Evolutionary conservation across 2,113 vertebrate species (phyloP).

Genomic region (Hippocampus guttulatus): DNA sequence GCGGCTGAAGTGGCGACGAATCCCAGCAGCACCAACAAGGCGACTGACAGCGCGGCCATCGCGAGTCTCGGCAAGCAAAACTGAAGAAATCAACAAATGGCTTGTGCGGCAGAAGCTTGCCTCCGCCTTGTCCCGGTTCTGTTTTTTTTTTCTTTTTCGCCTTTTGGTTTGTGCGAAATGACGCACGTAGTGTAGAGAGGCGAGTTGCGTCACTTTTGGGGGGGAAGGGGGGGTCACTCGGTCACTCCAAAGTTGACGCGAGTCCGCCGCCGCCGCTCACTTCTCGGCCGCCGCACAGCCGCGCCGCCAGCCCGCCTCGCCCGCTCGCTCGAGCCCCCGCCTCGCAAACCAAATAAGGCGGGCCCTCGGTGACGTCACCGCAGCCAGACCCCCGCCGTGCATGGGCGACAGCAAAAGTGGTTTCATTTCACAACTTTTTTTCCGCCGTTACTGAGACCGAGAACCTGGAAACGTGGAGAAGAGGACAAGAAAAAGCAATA

Average conservation of each 20-base stretch:
- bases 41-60: slow-evolving; percentile 85
- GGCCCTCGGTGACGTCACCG: slow-evolving; percentile 72
- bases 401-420: too few species aligned
- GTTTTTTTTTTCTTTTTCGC: background rate
- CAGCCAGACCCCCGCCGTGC: slow-evolving; percentile 29
- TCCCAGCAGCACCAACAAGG: slow-evolving; percentile 74
- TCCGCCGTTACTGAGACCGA: too few species aligned
- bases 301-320: slow-evolving; percentile 45
- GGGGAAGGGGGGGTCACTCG: slow-evolving; percentile 18
- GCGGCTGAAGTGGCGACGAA: slow-evolving; percentile 77
- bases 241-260: slow-evolving; percentile 42
- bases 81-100: slow-evolving; percentile 13
- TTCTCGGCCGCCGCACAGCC: slow-evolving; percentile 55
- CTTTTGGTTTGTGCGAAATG: background rate
- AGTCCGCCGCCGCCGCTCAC: slow-evolving; percentile 46
- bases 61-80: slow-evolving; percentile 59
- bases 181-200: slow-evolving; percentile 20
- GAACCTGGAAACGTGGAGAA: too few species aligned
- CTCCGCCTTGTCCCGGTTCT: slow-evolving; percentile 6
- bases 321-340: slow-evolving; percentile 28
- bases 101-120: slow-evolving; percentile 31
- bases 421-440: too few species aligned
- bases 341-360: slow-evolving; percentile 72
- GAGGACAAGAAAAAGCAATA: too few species aligned
- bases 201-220: slow-evolving; percentile 59